Percentiles rank a stretch among this genome's conserved stretches.
phyloP scores from a whole-genome alignment of 2,113 vertebrate species.

The Marmota flaviventris region DNA sequence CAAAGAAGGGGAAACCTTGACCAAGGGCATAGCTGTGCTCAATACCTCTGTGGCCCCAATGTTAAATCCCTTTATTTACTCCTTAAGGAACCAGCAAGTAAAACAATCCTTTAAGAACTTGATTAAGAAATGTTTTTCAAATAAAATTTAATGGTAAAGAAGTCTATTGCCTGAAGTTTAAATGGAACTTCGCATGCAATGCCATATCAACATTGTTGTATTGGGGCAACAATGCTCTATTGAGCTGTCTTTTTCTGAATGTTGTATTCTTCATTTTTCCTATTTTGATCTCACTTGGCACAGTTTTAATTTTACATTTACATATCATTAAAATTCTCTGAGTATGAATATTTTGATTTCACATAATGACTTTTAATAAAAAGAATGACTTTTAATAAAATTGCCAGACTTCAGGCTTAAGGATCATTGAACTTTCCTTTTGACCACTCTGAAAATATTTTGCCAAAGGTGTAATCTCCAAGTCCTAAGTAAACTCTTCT shows the following conservation, averaged over 20 bases:
- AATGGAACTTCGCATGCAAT: not conserved
- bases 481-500: not conserved
- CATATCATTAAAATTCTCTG: not conserved
- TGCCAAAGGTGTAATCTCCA: too few relatives aligned
- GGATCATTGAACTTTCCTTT: not conserved
- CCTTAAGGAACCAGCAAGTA: constrained; percentile 73
- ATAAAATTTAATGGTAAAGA: constrained; percentile 13
- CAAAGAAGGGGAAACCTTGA: too few relatives aligned
- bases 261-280: not conserved
- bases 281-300: not conserved
- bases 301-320: not conserved
- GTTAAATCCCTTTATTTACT: constrained; percentile 72
- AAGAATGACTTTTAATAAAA: not conserved
- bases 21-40: not conserved
- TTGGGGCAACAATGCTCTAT: not conserved
- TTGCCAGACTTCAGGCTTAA: not conserved
- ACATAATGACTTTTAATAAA: not conserved
- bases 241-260: not conserved
- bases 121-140: constrained; percentile 48
- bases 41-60: constrained; percentile 58
- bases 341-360: not conserved
- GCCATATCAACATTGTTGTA: not conserved
- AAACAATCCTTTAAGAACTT: constrained; percentile 65
- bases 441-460: not conserved
- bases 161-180: not conserved